Evolutionary conservation across 2,888 invertebrate species (phyloP).

Genomic region (Limnephilus rhombicus): DNA sequence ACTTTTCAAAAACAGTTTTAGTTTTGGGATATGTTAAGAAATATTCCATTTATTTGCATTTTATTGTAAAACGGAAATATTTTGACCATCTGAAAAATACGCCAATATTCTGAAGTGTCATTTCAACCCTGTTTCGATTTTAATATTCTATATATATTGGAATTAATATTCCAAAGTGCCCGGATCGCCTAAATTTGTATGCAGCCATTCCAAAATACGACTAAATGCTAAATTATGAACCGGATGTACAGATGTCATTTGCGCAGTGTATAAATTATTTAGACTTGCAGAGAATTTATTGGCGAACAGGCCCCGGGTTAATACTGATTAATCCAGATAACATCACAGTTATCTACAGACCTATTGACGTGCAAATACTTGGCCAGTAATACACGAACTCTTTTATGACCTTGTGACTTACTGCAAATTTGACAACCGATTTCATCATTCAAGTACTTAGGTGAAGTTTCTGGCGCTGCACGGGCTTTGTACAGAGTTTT

Average conservation of each 20-base stretch:
- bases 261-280: neutral
- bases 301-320: neutral
- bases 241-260: neutral
- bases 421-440: neutral
- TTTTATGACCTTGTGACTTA: neutral
- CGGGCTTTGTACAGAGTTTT: too few relatives aligned
- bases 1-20: too few relatives aligned
- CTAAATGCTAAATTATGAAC: neutral
- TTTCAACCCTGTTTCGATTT: neutral
- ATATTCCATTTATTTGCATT: too few relatives aligned
- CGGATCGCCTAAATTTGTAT: neutral
- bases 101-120: neutral
- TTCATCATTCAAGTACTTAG: too few relatives aligned
- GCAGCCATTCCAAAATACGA: neutral
- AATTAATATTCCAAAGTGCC: neutral
- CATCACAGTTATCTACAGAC: neutral
- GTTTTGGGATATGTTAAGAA: too few relatives aligned
- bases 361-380: neutral
- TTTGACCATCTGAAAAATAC: too few relatives aligned
- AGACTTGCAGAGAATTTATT: neutral
- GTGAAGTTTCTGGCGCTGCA: too few relatives aligned
- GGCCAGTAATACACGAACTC: neutral
- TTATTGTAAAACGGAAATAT: too few relatives aligned
- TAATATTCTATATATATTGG: too few relatives aligned
- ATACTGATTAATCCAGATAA: neutral